phyloP scores from a whole-genome alignment of 2,797 vertebrate species.

The Mastacembelus armatus region DNA sequence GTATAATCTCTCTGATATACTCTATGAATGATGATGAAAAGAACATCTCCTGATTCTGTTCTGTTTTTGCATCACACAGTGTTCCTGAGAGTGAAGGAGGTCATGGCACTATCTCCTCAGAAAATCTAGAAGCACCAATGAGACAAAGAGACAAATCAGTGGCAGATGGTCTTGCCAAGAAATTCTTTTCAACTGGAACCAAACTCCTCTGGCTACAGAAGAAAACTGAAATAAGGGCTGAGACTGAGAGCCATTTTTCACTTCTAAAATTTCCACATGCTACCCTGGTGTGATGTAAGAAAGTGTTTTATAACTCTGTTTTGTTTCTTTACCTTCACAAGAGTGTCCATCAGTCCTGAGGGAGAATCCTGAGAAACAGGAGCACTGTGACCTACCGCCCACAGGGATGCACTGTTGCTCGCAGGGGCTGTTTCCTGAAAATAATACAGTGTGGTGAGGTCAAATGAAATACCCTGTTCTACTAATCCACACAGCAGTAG shows the following conservation, averaged over 20 bases:
- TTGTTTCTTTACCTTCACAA: conserved; percentile 86
- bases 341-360: conserved; percentile 86
- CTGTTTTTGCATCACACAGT: conserved; percentile 20
- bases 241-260: conserved; percentile 13
- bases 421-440: conserved; percentile 77
- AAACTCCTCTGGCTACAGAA: conserved; percentile 39
- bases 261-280: conserved; percentile 1
- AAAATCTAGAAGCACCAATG: conserved; percentile 65
- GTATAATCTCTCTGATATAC: conserved; percentile 46
- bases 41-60: conserved; percentile 12
- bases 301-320: background rate
- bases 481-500: conserved; percentile 16
- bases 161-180: conserved; percentile 46
- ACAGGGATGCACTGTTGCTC: conserved; percentile 79
- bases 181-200: conserved; percentile 47
- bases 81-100: conserved; percentile 47
- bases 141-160: conserved; percentile 59
- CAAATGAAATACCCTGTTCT: conserved; percentile 9
- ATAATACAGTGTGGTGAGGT: conserved; percentile 4
- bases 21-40: conserved; percentile 42
- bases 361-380: conserved; percentile 88
- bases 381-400: conserved; percentile 82
- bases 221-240: conserved; percentile 17
- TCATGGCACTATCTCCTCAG: conserved; percentile 56
- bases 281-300: background rate